Evolutionary conservation across 2,888 invertebrate species (phyloP), one percentile per base, ranked within the genome.

Genomic region (Drosophila cognata): DNA sequence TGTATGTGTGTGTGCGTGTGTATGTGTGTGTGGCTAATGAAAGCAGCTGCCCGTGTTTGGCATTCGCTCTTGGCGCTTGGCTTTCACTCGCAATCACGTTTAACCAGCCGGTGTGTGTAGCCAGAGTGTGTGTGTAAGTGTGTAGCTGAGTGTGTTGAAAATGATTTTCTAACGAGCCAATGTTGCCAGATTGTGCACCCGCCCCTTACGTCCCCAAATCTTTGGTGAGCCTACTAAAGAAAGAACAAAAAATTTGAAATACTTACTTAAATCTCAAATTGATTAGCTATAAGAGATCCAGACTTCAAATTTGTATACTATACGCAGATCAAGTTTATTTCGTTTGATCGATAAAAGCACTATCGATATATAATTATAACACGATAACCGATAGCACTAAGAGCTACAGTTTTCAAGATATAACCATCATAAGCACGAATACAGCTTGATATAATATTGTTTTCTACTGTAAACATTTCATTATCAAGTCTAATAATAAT

Each of bases 21-120:
- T 10, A 6, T 21, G 43, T 75, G 62, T 65, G 61, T 72, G 64
- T 57, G 77, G 69, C 77, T 43, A 77, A 83, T 77, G 86, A 84
- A 84, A 84, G 84, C 83, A 72, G 63, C 59, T 62, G 72, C 63
- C 64, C 4, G 46, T 66, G 55, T 63, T 77, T 70, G 76, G 66
- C 71, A 79, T 73, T 77, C 74, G 79, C 77, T 77, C 82, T 84
- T 85, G 82, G 79, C 82, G 74, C 79, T 84, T 84, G 84, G 84
- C 87, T 84, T 84, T 84, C 84, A 87, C 86, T 86, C 70, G 84
- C 29, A 72, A 74, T 77, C 81, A 79, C 81, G 84, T 83, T 86
- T 76, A 53, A 62, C 58, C 58, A 52, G 25, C 46, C 33, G 25
- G 25, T n/a, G 33, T 31, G 18, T 21, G 1, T 21, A 21, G 21